These are phyloP conservation scores for Epistrophe eligans DNA, from an alignment of 2,888 invertebrate genomes.

Conservation along the genomic window DNA sequence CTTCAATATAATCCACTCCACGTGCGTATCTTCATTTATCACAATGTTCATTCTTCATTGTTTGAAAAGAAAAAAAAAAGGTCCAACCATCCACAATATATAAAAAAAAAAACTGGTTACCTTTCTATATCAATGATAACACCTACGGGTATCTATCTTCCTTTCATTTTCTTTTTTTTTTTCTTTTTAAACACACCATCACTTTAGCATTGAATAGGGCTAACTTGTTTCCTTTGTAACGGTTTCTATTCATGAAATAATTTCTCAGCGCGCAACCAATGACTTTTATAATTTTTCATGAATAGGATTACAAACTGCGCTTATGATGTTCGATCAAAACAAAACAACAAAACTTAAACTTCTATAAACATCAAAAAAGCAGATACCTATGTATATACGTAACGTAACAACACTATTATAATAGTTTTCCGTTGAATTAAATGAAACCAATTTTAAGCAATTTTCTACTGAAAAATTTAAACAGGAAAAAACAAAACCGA, in stretches of 20 bases:
- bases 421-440: neutral
- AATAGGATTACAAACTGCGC: slow-evolving; percentile 42
- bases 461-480: neutral
- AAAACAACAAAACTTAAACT: neutral
- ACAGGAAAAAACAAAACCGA: neutral
- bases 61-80: neutral
- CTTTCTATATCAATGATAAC: neutral
- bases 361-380: slow-evolving; percentile 4
- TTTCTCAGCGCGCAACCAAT: slow-evolving; percentile 31
- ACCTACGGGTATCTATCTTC: neutral
- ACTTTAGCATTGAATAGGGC: slow-evolving; percentile 16
- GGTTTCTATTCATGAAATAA: slow-evolving; percentile 48
- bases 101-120: neutral
- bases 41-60: slow-evolving; percentile 10
- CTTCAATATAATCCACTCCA: slow-evolving; percentile 11
- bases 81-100: slow-evolving; percentile 3
- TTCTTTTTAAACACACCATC: no score
- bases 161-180: neutral
- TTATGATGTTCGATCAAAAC: slow-evolving; percentile 17
- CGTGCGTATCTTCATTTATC: slow-evolving; percentile 31
- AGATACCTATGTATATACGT: no score
- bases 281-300: slow-evolving; percentile 25
- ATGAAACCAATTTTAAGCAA: slow-evolving; percentile 9
- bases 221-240: slow-evolving; percentile 33
- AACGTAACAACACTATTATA: neutral